Evolutionary conservation across 2,888 invertebrate species (phyloP), one percentile per base, ranked within the genome.

Genomic region (Drosophila neonasuta): DNA sequence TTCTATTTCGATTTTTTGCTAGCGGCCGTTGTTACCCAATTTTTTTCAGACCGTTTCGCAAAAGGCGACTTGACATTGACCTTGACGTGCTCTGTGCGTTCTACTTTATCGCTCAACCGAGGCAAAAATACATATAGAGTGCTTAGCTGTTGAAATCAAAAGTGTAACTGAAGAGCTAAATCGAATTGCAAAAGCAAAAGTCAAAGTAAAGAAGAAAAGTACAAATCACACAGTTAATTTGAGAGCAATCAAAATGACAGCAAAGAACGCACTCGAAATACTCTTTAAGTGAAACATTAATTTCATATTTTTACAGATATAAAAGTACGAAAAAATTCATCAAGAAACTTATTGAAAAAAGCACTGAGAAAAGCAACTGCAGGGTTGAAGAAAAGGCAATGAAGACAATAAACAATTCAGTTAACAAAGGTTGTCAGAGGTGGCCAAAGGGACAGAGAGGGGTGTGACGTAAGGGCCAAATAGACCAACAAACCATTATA

Each of bases 131-230:
- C n/a, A 42, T 20, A 29, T 36, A 71, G 74, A 75, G 62, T 20
- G 80, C 69, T 78, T 72, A 24, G 81, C 69, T 72, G 72, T 70
- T 7, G 51, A 63, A 73, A 72, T 55, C 66, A 77, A 82, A 79
- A 74, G 68, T 77, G 69, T 69, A 55, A 56, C 77, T 71, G 52
- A 72, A 77, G 69, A 55, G 52, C 54, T 41, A 61, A 77, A 68
- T 74, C 71, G 65, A 78, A 57, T 62, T 46, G 67, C 13, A 63
- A 55, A 65, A 70, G 29, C 48, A 45, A 49, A 41, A 61, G 48
- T n/a, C 9, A 20, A 36, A 60, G 60, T 5, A 24, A 5, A 24
- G 24, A 6, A 52, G 49, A 77, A 74, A 67, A 55, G 54, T 49
- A 49, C 45, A 68, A 80, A 73, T 70, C 71, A 56, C 44, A 59